Evolutionary conservation across 2,113 vertebrate genomes (phyloP).

Genomic region (Porphyrio hochstetteri): DNA sequence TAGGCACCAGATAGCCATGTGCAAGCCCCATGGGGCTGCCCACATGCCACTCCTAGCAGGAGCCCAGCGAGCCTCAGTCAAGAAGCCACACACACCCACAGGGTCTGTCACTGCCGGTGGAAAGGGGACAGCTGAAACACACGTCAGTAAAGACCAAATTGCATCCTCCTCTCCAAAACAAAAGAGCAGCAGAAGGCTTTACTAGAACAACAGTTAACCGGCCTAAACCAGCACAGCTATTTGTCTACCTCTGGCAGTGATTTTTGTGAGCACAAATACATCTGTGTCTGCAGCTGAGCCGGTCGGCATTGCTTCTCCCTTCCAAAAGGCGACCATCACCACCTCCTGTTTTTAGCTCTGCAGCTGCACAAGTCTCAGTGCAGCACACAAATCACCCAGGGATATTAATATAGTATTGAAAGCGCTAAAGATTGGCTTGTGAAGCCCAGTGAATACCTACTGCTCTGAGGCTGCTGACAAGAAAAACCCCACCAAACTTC

Average conservation of each 20-base stretch:
- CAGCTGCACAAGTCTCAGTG: neutral
- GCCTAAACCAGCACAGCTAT: neutral
- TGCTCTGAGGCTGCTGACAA: neutral
- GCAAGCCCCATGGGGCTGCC: neutral
- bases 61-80: neutral
- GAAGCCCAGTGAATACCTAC: neutral
- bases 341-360: neutral
- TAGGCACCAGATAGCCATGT: rapidly evolving
- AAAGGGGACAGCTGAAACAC: neutral
- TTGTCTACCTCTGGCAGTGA: constrained; percentile 11
- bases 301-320: neutral
- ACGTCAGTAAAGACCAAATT: neutral
- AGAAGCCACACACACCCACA: neutral
- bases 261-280: neutral
- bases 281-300: neutral
- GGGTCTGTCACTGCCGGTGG: neutral
- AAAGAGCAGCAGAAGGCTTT: neutral
- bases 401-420: neutral
- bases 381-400: neutral
- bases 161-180: neutral
- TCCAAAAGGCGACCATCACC: neutral
- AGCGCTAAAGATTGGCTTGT: neutral
- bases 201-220: neutral
- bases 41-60: neutral
- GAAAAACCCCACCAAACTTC: neutral